Conservation (phyloP, 2,113 vertebrate species). For the Tapirus terrestris region DNA sequence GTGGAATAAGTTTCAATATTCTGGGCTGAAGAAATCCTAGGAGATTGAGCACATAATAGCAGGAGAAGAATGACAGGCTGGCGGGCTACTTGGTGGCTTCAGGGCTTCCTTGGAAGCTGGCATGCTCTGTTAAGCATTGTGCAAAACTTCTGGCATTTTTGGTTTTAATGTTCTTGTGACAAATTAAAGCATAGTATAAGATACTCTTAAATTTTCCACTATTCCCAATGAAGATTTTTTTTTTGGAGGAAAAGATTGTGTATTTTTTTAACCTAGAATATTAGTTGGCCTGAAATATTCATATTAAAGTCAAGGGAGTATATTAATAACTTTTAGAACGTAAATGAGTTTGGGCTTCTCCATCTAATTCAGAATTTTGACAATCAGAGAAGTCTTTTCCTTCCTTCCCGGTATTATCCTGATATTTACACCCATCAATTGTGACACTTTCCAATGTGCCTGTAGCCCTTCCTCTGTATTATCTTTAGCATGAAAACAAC, state of each 20-base stretch:
- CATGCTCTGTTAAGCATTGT: background rate
- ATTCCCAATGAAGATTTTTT: background rate
- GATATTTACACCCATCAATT: background rate
- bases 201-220: background rate
- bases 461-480: background rate
- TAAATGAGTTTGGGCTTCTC: background rate
- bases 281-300: background rate
- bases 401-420: background rate
- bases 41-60: fast-evolving
- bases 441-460: background rate
- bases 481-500: slow-evolving; percentile 46
- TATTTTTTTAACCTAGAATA: background rate
- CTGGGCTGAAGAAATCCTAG: background rate
- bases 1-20: background rate
- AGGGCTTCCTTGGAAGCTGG: background rate
- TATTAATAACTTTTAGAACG: background rate
- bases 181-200: background rate
- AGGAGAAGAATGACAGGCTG: background rate
- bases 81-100: fast-evolving
- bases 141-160: background rate
- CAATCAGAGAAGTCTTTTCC: background rate
- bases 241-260: background rate
- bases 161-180: background rate
- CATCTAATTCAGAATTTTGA: background rate
- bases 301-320: background rate